Evolutionary conservation across 2,797 vertebrate genomes (phyloP).

Genomic region (Cottoperca gobio): DNA sequence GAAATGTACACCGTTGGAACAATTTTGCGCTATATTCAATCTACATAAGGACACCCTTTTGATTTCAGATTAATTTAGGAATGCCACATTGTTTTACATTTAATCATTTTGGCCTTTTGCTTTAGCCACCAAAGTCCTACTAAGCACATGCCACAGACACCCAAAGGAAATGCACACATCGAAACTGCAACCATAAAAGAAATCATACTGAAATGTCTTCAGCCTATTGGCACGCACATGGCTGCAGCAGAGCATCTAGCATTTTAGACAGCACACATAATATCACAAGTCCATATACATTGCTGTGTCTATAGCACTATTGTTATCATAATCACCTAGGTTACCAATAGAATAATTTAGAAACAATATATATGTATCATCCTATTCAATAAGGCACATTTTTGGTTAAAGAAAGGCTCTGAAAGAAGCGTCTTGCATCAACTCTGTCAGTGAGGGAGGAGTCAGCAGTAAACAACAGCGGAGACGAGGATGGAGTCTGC

Average conservation of each 20-base stretch:
- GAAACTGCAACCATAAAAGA: conserved; percentile 76
- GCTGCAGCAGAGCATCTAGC: conserved; percentile 81
- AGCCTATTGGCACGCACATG: conserved; percentile 82
- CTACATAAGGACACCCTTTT: conserved; percentile 77
- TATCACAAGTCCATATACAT: conserved; percentile 85
- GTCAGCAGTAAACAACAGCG: conserved; percentile 73
- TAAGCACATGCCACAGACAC: conserved; percentile 84
- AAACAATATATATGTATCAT: conserved; percentile 80
- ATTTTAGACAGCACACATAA: conserved; percentile 82
- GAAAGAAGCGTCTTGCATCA: conserved; percentile 84
- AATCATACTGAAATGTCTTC: conserved; percentile 79
- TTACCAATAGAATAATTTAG: conserved; percentile 78
- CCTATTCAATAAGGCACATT: conserved; percentile 86
- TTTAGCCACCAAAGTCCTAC: conserved; percentile 80
- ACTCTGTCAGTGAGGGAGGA: conserved; percentile 75
- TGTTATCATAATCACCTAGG: conserved; percentile 76
- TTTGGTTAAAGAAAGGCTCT: conserved; percentile 88
- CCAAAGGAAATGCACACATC: conserved; percentile 80
- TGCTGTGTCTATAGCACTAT: conserved; percentile 85
- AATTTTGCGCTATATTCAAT: conserved; percentile 83
- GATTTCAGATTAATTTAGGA: conserved; percentile 76
- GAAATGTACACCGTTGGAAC: conserved; percentile 76
- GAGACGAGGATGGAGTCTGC: conserved; percentile 78
- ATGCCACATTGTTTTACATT: conserved; percentile 75
- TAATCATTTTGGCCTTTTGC: conserved; percentile 74